A percentile compares a stretch with the other conserved stretches of the same genome.
These are phyloP conservation scores for Craterocephalus amniculus DNA, from an alignment of 2,797 vertebrate species.

Conservation along the genomic window DNA sequence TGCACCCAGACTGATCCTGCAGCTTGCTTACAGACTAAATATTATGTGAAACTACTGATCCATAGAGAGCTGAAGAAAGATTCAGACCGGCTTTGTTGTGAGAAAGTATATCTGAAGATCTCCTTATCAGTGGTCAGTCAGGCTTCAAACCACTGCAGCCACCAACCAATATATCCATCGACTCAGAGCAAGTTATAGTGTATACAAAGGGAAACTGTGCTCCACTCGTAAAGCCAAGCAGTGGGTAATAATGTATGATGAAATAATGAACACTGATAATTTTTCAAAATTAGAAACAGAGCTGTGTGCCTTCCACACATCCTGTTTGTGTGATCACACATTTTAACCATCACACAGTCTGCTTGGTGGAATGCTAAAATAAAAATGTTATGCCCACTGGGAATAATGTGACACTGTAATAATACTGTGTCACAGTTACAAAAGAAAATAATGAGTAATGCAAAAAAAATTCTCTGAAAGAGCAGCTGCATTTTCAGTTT, in stretches of 20 bases:
- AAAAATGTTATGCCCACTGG: neutral
- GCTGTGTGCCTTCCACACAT: neutral
- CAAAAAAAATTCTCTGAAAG: neutral
- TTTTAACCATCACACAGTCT: constrained; percentile 14
- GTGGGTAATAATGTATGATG: neutral
- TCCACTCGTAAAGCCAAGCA: neutral
- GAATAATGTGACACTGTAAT: neutral
- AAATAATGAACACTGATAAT: neutral
- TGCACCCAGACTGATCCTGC: neutral
- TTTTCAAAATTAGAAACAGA: neutral
- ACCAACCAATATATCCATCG: constrained; percentile 18
- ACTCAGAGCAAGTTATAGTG: constrained; percentile 5
- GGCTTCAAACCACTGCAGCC: constrained; percentile 19
- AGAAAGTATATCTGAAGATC: constrained; percentile 20
- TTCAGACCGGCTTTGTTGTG: constrained; percentile 20
- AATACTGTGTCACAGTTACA: neutral
- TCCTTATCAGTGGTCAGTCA: constrained; percentile 21
- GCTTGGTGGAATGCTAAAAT: neutral
- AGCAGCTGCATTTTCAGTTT: neutral
- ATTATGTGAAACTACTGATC: constrained; percentile 23
- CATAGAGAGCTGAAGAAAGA: constrained; percentile 1
- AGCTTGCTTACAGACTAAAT: constrained; percentile 5
- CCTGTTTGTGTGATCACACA: neutral
- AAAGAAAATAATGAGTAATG: neutral
- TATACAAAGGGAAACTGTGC: neutral